Evolutionary conservation across 1,140 invertebrate species (phyloP).

Genomic region (Lepidurus packardi): DNA sequence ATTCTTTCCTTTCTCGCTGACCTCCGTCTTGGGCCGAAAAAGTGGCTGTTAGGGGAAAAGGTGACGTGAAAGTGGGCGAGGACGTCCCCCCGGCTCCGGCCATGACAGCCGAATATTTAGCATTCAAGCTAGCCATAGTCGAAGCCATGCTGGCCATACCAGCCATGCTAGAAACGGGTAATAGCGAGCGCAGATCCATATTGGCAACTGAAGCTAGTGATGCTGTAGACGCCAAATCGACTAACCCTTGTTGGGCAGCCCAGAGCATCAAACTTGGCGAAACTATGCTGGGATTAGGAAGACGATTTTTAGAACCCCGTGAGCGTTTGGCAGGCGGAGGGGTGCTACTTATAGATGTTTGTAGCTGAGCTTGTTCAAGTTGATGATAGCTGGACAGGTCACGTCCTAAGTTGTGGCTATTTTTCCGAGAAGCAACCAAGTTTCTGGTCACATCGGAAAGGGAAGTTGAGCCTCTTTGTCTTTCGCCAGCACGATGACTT

Average conservation of each 20-base stretch:
- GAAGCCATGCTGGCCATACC: background rate
- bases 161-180: slow-evolving; percentile 11
- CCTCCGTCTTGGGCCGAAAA: background rate
- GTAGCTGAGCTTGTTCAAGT: background rate
- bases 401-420: slow-evolving; percentile 15
- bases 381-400: slow-evolving; percentile 1
- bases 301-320: background rate
- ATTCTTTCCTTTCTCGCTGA: background rate
- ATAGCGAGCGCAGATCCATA: slow-evolving; percentile 12
- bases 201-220: slow-evolving; percentile 20
- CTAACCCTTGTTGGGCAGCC: slow-evolving; percentile 30
- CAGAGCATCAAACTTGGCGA: slow-evolving; percentile 30
- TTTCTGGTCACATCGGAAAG: slow-evolving; percentile 8
- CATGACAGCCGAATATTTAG: background rate
- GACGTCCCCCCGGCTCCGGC: background rate
- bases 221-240: slow-evolving; percentile 29
- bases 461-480: background rate
- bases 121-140: background rate
- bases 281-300: slow-evolving; percentile 8
- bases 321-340: background rate
- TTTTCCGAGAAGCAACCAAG: slow-evolving; percentile 18
- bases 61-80: background rate
- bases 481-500: slow-evolving; percentile 22
- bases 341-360: background rate
- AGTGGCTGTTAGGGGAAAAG: background rate